Base-by-base conservation (phyloP, 1,140 invertebrate genomes). In the Drosophila sucinea region DNA sequence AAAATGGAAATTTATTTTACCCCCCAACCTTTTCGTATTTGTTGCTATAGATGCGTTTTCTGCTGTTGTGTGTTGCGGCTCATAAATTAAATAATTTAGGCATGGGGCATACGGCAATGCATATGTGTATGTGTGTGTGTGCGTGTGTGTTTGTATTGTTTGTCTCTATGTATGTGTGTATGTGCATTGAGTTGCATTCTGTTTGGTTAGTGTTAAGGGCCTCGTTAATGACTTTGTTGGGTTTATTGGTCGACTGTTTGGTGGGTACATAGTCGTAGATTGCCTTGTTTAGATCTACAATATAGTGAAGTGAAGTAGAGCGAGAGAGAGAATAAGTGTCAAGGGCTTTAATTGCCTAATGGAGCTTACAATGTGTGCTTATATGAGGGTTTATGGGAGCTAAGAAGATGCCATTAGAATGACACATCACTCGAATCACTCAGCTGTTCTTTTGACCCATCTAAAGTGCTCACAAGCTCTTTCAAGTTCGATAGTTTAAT, bases 51-150 rank as follows among this genome's bases (percentile, higher is more conserved):
- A 80, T 89, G 84, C 84, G 69, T 89, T 85, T 70, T 57, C 17
- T 55, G 73, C 55, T 69, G 17, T 17, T 17, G 0, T 17, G 17
- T 81, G 80, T 81, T 89, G 84, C 81, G 85, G 84, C 84, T 89
- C 84, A 84, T 89, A 89, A 89, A 89, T 89, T 89, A 84, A 83
- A 89, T 89, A 90, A 89, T 90, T 89, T 79, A 89, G 69, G 67
- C 73, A 73, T 51, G 44, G 64, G 33, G 27, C 58, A 54, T 55
- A 60, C 8, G 40, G 7, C 32, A 25, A 60, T 55, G 44, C 23
- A 65, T 55, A 51, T 44, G 29, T 30, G 40, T 17, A 29, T 38
- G 23, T 60, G 6, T 38, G 17, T 41, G 25, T 11, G 11, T 29
- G 11, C 8, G 57, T 25, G 1, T 23, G 23, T 27, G 58, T 47